Conservation (phyloP, 2,888 invertebrate species). For the Lasioglossum villosulum region DNA sequence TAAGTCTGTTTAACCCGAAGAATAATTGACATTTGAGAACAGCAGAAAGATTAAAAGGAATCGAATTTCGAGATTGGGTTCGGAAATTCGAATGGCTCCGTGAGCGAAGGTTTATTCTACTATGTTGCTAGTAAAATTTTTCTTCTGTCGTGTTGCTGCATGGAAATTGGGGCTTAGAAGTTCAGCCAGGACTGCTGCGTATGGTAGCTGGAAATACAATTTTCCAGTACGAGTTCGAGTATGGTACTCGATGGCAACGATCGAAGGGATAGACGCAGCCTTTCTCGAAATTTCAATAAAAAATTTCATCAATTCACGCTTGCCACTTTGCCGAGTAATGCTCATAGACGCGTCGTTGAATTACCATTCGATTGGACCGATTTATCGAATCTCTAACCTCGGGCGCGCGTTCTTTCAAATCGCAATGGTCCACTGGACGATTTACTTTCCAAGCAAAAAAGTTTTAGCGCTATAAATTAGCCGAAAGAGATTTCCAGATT, state of each 20-base stretch:
- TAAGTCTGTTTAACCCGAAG: too few species aligned
- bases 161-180: constrained; percentile 59
- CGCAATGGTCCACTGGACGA: too few species aligned
- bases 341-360: constrained; percentile 36
- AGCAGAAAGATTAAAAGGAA: neutral
- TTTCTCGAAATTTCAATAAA: constrained; percentile 70
- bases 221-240: constrained; percentile 60
- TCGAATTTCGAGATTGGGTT: neutral
- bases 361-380: constrained; percentile 59
- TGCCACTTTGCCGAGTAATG: constrained; percentile 15
- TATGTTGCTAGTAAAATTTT: constrained; percentile 35
- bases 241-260: constrained; percentile 49
- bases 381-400: constrained; percentile 42
- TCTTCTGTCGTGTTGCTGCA: constrained; percentile 42
- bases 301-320: constrained; percentile 61
- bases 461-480: neutral
- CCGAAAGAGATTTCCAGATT: neutral
- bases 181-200: constrained; percentile 38
- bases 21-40: too few species aligned
- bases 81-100: neutral
- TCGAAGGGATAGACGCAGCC: constrained; percentile 47
- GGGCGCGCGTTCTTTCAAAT: neutral
- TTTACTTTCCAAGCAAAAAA: neutral
- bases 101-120: constrained; percentile 40
- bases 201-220: constrained; percentile 64